Conservation (phyloP, 1,140 invertebrate species). For the Ctenoplectra terminalis region DNA sequence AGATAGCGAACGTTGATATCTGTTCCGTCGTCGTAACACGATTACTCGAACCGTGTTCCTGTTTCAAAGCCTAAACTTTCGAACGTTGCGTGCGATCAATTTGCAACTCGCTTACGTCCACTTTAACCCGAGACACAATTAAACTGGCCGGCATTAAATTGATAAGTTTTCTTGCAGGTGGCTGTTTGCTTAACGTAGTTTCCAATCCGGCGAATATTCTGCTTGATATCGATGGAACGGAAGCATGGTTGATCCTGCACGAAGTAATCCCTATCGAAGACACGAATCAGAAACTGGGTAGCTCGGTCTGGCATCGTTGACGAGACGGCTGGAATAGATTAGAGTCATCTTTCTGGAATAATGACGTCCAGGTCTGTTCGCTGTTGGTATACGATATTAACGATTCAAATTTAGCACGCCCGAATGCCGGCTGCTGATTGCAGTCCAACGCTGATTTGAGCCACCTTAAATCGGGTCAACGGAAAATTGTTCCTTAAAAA, state of each 20-base stretch:
- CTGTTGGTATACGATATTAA: slow-evolving; percentile 60
- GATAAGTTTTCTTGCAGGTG: no score
- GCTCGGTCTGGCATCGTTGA: slow-evolving; percentile 5
- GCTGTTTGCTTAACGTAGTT: neutral
- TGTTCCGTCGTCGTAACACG: slow-evolving; percentile 4
- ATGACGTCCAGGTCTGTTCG: slow-evolving; percentile 44
- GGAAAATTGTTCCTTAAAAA: slow-evolving; percentile 13
- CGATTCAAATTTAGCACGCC: slow-evolving; percentile 64
- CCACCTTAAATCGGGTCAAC: slow-evolving; percentile 36
- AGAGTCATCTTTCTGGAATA: slow-evolving; percentile 67
- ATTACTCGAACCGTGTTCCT: neutral
- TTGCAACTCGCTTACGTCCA: neutral
- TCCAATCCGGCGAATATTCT: neutral
- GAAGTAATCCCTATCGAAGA: slow-evolving; percentile 35
- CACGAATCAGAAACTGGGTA: slow-evolving; percentile 39
- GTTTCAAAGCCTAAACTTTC: neutral
- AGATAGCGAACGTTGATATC: slow-evolving; percentile 34
- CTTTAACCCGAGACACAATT: neutral
- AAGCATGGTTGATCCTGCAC: neutral
- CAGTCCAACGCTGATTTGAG: slow-evolving; percentile 20
- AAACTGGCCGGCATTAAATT: neutral
- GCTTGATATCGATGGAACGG: neutral
- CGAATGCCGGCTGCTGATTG: slow-evolving; percentile 51
- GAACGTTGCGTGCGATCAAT: neutral
- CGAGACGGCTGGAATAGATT: slow-evolving; percentile 54